Conservation (phyloP, 2,888 invertebrate species). For the Calameuta filiformis region DNA sequence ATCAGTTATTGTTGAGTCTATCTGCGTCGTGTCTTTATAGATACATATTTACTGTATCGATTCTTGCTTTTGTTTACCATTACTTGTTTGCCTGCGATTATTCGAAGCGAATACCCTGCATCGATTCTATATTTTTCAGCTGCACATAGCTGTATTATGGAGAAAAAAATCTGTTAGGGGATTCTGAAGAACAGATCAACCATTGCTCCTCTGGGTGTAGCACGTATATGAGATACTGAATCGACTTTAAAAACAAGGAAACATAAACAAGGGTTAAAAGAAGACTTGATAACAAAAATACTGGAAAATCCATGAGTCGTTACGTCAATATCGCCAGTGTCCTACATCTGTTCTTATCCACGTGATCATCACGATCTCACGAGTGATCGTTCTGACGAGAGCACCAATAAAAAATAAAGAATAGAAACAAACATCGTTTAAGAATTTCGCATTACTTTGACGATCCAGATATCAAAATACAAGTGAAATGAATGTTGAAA, state of each 20-base stretch:
- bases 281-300: not conserved
- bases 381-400: not conserved
- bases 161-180: too few species aligned
- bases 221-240: not conserved
- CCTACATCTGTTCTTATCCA: not conserved
- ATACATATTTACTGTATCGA: not conserved
- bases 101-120: not conserved
- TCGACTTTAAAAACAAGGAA: not conserved
- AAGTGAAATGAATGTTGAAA: too few species aligned
- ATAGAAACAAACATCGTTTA: not conserved
- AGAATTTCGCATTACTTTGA: not conserved
- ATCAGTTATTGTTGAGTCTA: conserved; percentile 21
- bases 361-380: not conserved
- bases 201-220: not conserved
- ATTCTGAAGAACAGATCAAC: not conserved
- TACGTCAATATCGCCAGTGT: not conserved
- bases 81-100: not conserved
- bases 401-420: not conserved
- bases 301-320: not conserved
- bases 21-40: not conserved
- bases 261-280: not conserved
- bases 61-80: not conserved
- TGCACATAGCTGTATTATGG: not conserved
- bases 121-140: not conserved
- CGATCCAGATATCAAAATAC: not conserved